Evolutionary conservation across 2,113 vertebrate species (phyloP), one percentile per base, ranked within the genome.

Genomic region (Montifringilla adamsi): DNA sequence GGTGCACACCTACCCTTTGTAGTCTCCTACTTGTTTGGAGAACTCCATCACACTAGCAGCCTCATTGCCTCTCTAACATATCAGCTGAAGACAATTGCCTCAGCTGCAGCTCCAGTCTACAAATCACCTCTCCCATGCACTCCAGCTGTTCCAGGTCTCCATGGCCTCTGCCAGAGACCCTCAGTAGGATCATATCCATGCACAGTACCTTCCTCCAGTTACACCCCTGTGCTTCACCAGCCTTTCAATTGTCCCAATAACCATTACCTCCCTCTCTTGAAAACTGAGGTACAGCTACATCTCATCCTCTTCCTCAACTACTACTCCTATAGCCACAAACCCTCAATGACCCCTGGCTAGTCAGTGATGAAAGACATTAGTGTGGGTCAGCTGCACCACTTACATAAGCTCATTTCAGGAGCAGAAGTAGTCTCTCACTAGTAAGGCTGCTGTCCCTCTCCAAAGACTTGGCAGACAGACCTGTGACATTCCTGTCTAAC

Each of bases 281-380:
- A 81, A 91, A 90, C 39, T 55, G 53, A 64, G 9, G 23, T 16
- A 47, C 20, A 52, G 35, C 26, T 41, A 55, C 69, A 46, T 21
- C 44, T 21, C 44, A 64, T 24, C 26, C 46, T 56, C 30, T 69
- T 50, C 53, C 35, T n/a, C 50, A 55, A 5, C 31, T 37, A 52
- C 28, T 73, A 20, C 13, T 72, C 12, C 37, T 13, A 59, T 6
- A 88, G 50, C 26, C 66, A 55, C 47, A 87, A 80, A 43, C 23
- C 41, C 23, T 67, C 8, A 4, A 23, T 46, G 22, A 74, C 27
- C 56, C 27, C 31, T 56, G 69, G 43, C 3, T 50, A 18, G 22
- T 9, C 0, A 0, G n/a, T 37, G 14, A 35, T 62, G 43, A 58
- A 58, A 79, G 30, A 39, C 5, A 4, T 50, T 24, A 12, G 6